phyloP scores from a whole-genome alignment of 2,888 invertebrate species.

The Leptopterna dolabrata region DNA sequence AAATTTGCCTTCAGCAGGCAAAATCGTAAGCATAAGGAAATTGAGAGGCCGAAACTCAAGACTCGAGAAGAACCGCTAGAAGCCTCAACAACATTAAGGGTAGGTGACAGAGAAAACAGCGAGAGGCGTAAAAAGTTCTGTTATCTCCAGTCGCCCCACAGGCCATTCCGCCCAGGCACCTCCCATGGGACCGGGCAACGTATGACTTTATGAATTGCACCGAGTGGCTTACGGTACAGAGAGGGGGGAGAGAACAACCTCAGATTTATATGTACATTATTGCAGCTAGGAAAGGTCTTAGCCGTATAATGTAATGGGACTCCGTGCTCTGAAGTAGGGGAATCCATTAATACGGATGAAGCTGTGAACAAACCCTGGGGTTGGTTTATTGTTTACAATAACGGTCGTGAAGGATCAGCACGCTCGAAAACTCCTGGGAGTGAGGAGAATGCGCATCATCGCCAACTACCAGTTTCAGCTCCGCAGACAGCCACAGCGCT shows the following conservation, averaged over 20 bases:
- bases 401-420: background rate
- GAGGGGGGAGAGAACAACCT: background rate
- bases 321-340: background rate
- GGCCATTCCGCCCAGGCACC: background rate
- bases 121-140: background rate
- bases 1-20: too few species aligned
- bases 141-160: background rate
- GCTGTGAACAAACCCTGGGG: background rate
- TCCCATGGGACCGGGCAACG: background rate
- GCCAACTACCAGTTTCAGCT: background rate
- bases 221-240: background rate
- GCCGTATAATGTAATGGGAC: conserved; percentile 11
- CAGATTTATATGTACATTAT: background rate
- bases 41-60: too few species aligned
- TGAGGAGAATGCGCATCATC: background rate
- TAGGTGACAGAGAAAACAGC: background rate
- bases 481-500: background rate
- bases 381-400: conserved; percentile 14
- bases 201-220: background rate
- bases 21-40: too few species aligned
- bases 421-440: background rate
- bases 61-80: too few species aligned
- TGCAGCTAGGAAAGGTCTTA: background rate
- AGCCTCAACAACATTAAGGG: too few species aligned
- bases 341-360: conserved; percentile 20